Percentiles rank a stretch among this genome's conserved stretches.
Evolutionary conservation across 2,113 vertebrate genomes (phyloP).

Genomic region (Paedocypris sp.): DNA sequence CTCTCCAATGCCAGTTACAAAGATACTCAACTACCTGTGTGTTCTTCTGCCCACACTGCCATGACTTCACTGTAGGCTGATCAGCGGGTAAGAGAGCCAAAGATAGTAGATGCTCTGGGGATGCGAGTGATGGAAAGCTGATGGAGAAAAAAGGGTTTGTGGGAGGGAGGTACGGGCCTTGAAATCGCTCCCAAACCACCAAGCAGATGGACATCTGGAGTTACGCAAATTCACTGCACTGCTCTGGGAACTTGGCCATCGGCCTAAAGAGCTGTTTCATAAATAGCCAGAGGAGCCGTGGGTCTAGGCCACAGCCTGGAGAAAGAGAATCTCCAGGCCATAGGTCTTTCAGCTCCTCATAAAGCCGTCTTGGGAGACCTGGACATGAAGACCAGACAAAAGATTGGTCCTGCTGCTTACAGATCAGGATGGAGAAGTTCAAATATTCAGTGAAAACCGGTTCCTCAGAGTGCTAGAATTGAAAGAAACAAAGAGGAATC

Average conservation of each 20-base stretch:
- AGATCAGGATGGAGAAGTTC: not conserved
- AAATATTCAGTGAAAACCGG: not conserved
- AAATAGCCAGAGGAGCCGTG: conserved; percentile 13
- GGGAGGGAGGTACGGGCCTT: conserved; percentile 12
- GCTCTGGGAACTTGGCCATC: conserved; percentile 38
- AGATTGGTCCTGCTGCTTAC: not conserved
- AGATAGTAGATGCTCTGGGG: conserved; percentile 12
- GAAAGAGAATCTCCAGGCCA: conserved; percentile 10
- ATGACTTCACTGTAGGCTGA: conserved; percentile 6
- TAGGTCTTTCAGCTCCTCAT: conserved; percentile 12
- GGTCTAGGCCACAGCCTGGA: conserved; percentile 1
- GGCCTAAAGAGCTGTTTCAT: conserved; percentile 23
- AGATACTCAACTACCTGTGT: conserved; percentile 8
- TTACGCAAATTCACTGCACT: conserved; percentile 36
- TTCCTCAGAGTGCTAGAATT: no score
- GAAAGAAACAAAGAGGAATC: not conserved
- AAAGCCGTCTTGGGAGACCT: conserved; percentile 12
- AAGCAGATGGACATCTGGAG: conserved; percentile 40
- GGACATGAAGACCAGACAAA: not conserved
- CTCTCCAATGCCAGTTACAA: conserved; percentile 10
- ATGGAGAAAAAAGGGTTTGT: conserved; percentile 4
- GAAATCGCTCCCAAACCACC: conserved; percentile 36
- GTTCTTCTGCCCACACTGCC: conserved; percentile 10
- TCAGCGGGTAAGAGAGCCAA: not conserved
- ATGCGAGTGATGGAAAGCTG: conserved; percentile 11